Evolutionary conservation across 2,797 vertebrate species (phyloP).

Genomic region (Podarcis siculus): DNA sequence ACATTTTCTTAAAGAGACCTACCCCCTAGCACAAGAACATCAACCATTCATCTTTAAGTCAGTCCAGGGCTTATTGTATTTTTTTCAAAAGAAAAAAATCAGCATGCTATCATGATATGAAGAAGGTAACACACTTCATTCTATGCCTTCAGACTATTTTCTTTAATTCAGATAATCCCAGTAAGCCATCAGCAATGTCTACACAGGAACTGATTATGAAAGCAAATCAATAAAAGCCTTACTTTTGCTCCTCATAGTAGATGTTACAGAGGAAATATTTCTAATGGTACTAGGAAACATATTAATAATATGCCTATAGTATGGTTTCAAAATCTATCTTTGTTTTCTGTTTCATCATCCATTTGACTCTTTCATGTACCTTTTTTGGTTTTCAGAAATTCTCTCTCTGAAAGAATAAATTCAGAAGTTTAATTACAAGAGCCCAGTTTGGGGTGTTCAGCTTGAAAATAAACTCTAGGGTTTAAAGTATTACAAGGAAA

Average conservation of each 20-base stretch:
- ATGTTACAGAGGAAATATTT: neutral
- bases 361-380: conserved; percentile 19
- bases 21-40: neutral
- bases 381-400: neutral
- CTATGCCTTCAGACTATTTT: neutral
- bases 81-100: neutral
- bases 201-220: neutral
- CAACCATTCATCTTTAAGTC: neutral
- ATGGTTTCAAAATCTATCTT: neutral
- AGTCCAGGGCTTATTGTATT: too few species aligned
- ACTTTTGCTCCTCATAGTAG: neutral
- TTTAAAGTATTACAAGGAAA: conserved; percentile 61
- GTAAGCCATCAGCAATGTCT: neutral
- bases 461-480: conserved; percentile 56
- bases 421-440: neutral
- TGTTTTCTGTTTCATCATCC: fast-evolving
- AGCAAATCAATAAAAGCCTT: neutral
- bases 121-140: neutral
- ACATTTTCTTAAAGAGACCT: neutral
- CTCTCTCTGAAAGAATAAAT: conserved; percentile 17
- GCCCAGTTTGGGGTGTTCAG: conserved; percentile 18
- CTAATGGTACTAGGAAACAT: neutral
- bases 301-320: fast-evolving
- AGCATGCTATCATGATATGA: neutral
- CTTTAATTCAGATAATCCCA: neutral